These are phyloP conservation scores for Amblyopsis rosae DNA, from an alignment of 2,113 vertebrate species.

Conservation along the genomic window DNA sequence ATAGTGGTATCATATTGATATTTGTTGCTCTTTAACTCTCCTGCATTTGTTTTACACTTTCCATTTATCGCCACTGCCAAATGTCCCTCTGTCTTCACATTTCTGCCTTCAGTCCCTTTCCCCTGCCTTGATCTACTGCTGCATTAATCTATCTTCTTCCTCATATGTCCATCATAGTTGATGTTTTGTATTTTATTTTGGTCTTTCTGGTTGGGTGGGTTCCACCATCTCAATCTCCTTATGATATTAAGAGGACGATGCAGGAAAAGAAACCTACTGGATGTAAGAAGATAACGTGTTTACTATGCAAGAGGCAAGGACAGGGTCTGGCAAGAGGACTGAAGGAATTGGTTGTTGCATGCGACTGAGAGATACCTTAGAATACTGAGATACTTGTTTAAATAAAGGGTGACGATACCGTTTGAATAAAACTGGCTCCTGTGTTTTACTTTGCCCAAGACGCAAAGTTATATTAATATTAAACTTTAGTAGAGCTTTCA, in stretches of 20 bases:
- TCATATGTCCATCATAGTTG: not conserved
- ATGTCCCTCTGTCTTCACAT: not conserved
- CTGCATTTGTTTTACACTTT: not conserved
- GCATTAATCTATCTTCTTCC: not conserved
- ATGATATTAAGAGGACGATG: not conserved
- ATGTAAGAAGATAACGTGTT: constrained; percentile 30
- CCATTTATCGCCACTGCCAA: too few relatives aligned
- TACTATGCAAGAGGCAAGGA: constrained; percentile 70
- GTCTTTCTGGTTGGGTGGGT: not conserved
- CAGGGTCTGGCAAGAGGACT: constrained; percentile 39
- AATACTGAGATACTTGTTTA: constrained; percentile 42
- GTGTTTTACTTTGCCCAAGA: constrained; percentile 21
- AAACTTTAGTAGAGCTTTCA: not conserved
- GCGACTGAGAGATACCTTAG: constrained; percentile 45
- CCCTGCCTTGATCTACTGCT: constrained; percentile 1
- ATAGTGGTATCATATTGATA: constrained; percentile 42
- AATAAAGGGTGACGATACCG: constrained; percentile 43
- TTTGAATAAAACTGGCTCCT: constrained; percentile 34
- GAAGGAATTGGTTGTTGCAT: constrained; percentile 55
- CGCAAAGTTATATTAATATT: not conserved
- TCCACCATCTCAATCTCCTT: not conserved
- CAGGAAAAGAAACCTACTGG: constrained; percentile 7
- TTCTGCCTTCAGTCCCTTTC: not conserved
- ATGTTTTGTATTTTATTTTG: constrained; percentile 2
- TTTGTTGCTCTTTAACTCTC: constrained; percentile 10